Base-by-base conservation (phyloP, 2,888 invertebrate species). In the Adelphocoris suturalis region DNA sequence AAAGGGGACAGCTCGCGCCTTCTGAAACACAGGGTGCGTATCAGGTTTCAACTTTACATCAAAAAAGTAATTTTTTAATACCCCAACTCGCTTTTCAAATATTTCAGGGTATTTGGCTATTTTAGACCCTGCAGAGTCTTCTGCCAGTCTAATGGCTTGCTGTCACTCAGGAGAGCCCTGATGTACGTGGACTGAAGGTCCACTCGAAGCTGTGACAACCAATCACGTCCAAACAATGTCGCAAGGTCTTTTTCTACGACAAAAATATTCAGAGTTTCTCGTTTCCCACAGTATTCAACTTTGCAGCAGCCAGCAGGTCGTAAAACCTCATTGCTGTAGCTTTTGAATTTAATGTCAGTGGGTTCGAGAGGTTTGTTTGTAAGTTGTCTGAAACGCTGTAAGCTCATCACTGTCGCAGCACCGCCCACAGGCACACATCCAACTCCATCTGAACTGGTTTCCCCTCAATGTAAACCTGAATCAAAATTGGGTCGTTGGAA, bases 181-280 rank as follows among this genome's bases (percentile, higher is more conserved):
- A 76, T 76, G 76, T 76, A 76, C 0, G 0, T 76, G 11, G 75
- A 13, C 13, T n/a, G n/a, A n/a, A 76, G 11, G 27, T 76, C 37
- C 11, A 76, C 27, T 37, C 27, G 76, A 27, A 76, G 76, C 7
- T 76, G 27, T 23, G 76, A 11, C 27, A 76, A 9, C 76, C 76
- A 76, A 76, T 76, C 76, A 0, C 76, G 76, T 27, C 76, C 76
- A 13, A 76, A 37, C 76, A 76, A 16, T 19, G 76, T 76, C 0
- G 76, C 76, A 2, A 76, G 16, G 16, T 76, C 7, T 0, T 27
- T 23, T 76, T 76, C 76, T 0, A 76, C 37, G 3, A 27, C 27
- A 7, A 27, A 76, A 11, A 37, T 4, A 4, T 37, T 37, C 37
- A 37, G 37, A 4, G 7, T 37, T 76, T 27, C 7, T 76, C 16